Conservation (phyloP, 2,113 vertebrate genomes). For the Neotoma lepida region DNA sequence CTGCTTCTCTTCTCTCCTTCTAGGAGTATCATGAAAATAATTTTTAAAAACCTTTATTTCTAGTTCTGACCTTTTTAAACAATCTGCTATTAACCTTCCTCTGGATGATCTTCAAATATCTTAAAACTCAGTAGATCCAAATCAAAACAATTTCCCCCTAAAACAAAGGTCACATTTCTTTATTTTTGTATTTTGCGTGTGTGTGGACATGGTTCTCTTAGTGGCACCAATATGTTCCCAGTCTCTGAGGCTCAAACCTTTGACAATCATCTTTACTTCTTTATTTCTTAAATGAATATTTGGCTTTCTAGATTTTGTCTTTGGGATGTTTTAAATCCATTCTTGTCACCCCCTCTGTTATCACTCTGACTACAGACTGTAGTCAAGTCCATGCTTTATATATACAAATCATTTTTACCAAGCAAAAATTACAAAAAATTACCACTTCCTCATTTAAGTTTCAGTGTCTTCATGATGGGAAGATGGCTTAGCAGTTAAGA, state of each 20-base stretch:
- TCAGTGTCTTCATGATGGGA: background rate
- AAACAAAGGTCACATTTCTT: background rate
- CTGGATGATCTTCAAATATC: background rate
- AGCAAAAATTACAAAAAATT: background rate
- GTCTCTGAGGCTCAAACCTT: background rate
- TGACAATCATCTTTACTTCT: background rate
- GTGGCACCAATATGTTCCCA: background rate
- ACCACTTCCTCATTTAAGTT: background rate
- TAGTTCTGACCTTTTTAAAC: constrained; percentile 26
- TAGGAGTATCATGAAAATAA: background rate
- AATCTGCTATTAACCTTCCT: background rate
- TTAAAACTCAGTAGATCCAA: constrained; percentile 26
- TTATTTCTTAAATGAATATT: background rate
- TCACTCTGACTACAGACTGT: background rate
- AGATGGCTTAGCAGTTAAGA: background rate
- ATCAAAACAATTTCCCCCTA: background rate
- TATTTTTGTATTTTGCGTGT: background rate
- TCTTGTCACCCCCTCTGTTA: background rate
- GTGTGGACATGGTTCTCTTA: background rate
- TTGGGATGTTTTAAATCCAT: background rate
- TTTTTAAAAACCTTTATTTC: background rate
- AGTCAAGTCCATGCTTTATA: background rate
- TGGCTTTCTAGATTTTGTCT: background rate
- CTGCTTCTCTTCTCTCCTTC: background rate
- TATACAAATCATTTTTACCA: background rate